A percentile compares a stretch with the other conserved stretches of the same genome.
Conservation (phyloP, 2,888 invertebrate genomes). For the Xestia ashworthii region DNA sequence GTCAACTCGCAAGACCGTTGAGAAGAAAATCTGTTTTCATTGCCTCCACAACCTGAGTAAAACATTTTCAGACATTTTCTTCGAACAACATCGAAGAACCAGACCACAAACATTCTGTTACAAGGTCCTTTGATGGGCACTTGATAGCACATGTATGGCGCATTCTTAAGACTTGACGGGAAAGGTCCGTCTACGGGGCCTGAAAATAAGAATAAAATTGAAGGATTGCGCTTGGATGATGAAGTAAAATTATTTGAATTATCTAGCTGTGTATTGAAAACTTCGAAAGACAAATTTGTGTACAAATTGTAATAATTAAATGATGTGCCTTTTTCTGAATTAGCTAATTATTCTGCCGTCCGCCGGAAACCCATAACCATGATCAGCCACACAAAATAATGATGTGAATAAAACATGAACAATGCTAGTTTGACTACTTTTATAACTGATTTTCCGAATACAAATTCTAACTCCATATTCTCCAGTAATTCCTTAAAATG, state of each 20-base stretch:
- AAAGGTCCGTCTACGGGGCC: slow-evolving; percentile 83
- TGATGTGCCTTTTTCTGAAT: background rate
- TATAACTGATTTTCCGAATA: background rate
- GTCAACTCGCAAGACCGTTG: slow-evolving; percentile 74
- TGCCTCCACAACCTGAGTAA: slow-evolving; percentile 87
- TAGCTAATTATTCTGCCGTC: background rate
- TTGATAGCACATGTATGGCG: slow-evolving; percentile 87
- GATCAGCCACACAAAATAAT: background rate
- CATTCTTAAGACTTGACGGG: slow-evolving; percentile 80
- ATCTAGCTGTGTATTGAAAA: background rate
- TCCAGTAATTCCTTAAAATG: background rate
- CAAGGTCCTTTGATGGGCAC: slow-evolving; percentile 83
- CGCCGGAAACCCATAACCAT: background rate
- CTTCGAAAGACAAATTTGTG: background rate
- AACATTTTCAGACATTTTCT: slow-evolving; percentile 84
- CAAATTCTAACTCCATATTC: background rate
- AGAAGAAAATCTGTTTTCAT: slow-evolving; percentile 81
- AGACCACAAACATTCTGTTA: slow-evolving; percentile 73
- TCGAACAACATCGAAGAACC: slow-evolving; percentile 84
- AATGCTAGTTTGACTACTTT: background rate
- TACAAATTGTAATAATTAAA: background rate
- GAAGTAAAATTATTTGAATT: background rate
- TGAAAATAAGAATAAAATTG: slow-evolving; percentile 69
- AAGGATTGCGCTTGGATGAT: background rate
- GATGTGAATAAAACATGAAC: background rate